These are phyloP conservation scores for Meta bourneti DNA, from an alignment of 2,888 invertebrate genomes.

Conservation along the genomic window DNA sequence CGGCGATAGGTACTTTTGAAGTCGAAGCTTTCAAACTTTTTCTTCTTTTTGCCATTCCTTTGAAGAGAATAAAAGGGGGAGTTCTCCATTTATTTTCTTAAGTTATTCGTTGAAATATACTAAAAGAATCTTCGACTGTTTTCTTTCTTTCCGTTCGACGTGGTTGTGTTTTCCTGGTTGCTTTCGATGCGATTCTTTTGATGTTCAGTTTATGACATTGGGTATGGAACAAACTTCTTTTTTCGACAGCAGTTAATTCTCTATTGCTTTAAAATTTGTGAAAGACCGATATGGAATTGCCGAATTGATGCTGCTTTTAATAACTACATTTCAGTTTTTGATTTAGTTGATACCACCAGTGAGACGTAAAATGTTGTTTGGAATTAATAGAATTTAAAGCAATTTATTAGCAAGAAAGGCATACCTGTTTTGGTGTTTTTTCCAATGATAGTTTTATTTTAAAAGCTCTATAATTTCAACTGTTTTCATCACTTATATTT, in stretches of 20 bases:
- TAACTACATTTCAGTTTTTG: neutral
- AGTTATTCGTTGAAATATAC: slow-evolving; percentile 42
- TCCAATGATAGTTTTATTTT: too few relatives aligned
- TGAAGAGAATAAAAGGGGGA: neutral
- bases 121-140: neutral
- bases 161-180: neutral
- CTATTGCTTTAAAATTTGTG: neutral
- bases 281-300: neutral
- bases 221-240: neutral
- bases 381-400: neutral
- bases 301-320: neutral
- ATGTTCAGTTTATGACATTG: neutral
- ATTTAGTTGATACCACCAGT: neutral
- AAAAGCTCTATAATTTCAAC: too few relatives aligned
- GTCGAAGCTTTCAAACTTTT: slow-evolving; percentile 18
- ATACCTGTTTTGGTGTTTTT: too few relatives aligned
- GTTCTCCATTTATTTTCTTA: slow-evolving; percentile 63
- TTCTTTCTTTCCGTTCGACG: neutral
- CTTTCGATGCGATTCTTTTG: neutral
- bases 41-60: neutral
- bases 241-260: neutral
- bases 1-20: slow-evolving; percentile 45
- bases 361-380: neutral
- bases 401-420: neutral
- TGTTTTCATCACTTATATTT: too few relatives aligned